Evolutionary conservation across 2,113 vertebrate species (phyloP).

Genomic region (Macquaria ambigua): DNA sequence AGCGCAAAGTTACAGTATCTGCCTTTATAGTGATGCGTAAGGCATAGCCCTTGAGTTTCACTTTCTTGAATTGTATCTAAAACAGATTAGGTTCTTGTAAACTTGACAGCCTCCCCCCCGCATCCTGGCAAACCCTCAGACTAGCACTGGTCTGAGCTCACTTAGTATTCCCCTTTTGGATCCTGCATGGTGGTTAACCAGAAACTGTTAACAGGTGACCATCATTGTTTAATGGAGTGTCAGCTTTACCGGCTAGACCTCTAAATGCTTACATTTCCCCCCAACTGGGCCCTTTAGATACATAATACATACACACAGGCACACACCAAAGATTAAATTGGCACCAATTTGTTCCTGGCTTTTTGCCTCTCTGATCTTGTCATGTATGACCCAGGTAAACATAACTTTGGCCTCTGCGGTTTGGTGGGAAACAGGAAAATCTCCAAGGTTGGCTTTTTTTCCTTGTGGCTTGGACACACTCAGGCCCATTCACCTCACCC

Average conservation of each 20-base stretch:
- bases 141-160: constrained; percentile 34
- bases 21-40: background rate
- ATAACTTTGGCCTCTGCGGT: constrained; percentile 77
- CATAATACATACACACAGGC: constrained; percentile 22
- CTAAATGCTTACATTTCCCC: constrained; percentile 77
- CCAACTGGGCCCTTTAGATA: constrained; percentile 46
- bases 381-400: constrained; percentile 73
- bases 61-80: background rate
- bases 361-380: constrained; percentile 35
- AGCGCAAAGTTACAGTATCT: background rate
- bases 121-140: background rate
- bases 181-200: constrained; percentile 75
- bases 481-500: constrained; percentile 79
- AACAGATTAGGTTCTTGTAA: background rate
- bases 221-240: constrained; percentile 68
- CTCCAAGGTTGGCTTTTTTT: constrained; percentile 56
- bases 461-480: constrained; percentile 82
- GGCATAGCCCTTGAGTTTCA: background rate
- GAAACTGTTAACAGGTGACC: constrained; percentile 82
- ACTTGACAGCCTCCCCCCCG: background rate
- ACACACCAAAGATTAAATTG: constrained; percentile 51
- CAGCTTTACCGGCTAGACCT: constrained; percentile 75
- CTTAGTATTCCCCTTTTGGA: constrained; percentile 15
- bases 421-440: constrained; percentile 77
- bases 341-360: constrained; percentile 47